phyloP scores from a whole-genome alignment of 1,140 invertebrate species.

The Zaprionus taronus region DNA sequence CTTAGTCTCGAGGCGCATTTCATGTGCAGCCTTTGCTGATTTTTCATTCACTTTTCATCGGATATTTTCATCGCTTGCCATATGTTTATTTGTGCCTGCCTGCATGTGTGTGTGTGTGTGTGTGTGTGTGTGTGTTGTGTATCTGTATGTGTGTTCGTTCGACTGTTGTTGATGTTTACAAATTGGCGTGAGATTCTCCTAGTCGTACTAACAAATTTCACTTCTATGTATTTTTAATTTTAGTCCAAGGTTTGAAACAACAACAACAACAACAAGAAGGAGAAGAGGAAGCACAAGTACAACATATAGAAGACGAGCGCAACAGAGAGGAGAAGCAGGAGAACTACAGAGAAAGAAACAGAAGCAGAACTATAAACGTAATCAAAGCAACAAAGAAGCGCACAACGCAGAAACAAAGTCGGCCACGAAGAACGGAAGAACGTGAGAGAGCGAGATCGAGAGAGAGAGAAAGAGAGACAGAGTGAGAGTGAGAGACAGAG shows the following conservation, averaged over 20 bases:
- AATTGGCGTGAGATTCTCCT: slow-evolving; percentile 62
- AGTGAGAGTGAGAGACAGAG: background rate
- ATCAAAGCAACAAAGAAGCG: slow-evolving; percentile 69
- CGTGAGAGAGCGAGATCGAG: slow-evolving; percentile 14
- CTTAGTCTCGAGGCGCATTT: background rate
- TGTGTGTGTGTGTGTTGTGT: slow-evolving; percentile 19
- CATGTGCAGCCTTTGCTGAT: background rate
- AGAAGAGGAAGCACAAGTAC: background rate
- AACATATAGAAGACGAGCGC: too few species aligned
- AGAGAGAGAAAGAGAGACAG: slow-evolving; percentile 1
- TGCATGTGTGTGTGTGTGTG: slow-evolving; percentile 11
- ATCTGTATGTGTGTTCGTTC: slow-evolving; percentile 18
- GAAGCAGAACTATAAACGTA: slow-evolving; percentile 61
- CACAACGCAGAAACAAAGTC: slow-evolving; percentile 57
- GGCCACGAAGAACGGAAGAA: slow-evolving; percentile 1
- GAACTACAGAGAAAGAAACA: background rate
- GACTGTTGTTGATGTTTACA: slow-evolving; percentile 52
- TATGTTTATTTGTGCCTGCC: slow-evolving; percentile 14
- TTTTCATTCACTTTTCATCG: background rate
- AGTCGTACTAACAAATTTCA: slow-evolving; percentile 68
- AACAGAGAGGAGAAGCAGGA: background rate
- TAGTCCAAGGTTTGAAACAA: slow-evolving; percentile 83
- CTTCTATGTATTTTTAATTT: slow-evolving; percentile 79
- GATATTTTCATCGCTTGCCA: slow-evolving; percentile 3
- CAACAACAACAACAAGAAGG: slow-evolving; percentile 39